phyloP scores from a whole-genome alignment of 2,888 invertebrate species.

The Acholoe squamosa region DNA sequence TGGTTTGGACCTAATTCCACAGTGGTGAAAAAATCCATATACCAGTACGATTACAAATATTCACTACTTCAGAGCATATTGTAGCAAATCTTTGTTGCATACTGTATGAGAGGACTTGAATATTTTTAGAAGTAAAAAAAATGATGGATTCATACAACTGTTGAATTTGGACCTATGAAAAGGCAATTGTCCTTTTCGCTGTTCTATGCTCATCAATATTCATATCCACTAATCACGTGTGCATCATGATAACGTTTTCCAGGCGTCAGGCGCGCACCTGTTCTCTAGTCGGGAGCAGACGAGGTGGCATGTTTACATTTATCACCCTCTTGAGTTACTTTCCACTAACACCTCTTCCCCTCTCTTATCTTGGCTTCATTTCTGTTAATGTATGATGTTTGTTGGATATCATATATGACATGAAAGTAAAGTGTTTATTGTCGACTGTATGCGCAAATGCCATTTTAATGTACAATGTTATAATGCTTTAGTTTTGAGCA shows the following conservation, averaged over 20 bases:
- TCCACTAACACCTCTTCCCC: conserved; percentile 43
- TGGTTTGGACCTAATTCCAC: too few relatives aligned
- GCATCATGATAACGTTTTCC: conserved; percentile 40
- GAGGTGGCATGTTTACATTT: conserved; percentile 55
- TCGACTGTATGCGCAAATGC: background rate
- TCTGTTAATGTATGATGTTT: background rate
- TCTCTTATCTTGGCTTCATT: conserved; percentile 25
- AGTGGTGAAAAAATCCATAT: too few relatives aligned
- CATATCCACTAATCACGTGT: conserved; percentile 35
- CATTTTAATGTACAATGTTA: background rate
- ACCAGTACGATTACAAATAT: too few relatives aligned
- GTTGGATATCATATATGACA: background rate
- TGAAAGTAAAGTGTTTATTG: background rate
- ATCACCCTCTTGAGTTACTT: conserved; percentile 19
- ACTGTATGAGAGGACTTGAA: too few relatives aligned
- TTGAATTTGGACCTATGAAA: too few relatives aligned
- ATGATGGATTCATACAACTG: too few relatives aligned
- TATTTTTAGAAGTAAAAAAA: too few relatives aligned
- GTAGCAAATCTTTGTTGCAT: too few relatives aligned
- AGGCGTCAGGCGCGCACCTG: conserved; percentile 46
- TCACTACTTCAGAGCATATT: too few relatives aligned
- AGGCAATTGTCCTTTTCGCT: background rate
- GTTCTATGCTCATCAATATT: background rate
- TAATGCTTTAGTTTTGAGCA: too few relatives aligned
- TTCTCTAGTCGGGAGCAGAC: background rate